These are phyloP conservation scores for Hypomecis atomaria DNA, from an alignment of 2,888 invertebrate genomes.

Conservation along the genomic window DNA sequence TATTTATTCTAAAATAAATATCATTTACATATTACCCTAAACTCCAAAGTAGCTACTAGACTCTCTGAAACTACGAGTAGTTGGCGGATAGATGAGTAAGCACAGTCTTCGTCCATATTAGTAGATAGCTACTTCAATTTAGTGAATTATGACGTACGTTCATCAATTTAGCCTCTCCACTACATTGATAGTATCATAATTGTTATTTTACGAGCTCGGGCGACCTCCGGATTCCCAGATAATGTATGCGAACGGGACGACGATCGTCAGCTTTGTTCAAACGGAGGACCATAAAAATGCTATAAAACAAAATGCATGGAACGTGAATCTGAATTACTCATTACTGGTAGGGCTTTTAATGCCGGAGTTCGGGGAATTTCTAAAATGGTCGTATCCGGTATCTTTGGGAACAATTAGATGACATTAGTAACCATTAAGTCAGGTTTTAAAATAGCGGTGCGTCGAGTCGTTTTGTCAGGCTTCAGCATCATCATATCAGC, in stretches of 20 bases:
- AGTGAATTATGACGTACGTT: neutral
- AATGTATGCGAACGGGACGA: constrained; percentile 23
- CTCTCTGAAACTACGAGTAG: too few species aligned
- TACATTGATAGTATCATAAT: constrained; percentile 23
- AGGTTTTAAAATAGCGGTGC: neutral
- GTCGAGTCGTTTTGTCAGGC: too few species aligned
- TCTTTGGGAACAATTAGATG: constrained; percentile 7
- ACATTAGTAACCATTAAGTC: neutral
- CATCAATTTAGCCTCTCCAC: constrained; percentile 13
- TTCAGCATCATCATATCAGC: too few species aligned
- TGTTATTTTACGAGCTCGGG: constrained; percentile 27
- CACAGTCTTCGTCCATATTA: too few species aligned
- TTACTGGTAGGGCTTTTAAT: constrained; percentile 14
- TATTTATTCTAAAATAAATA: too few species aligned
- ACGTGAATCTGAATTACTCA: constrained; percentile 31
- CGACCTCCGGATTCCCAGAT: constrained; percentile 29
- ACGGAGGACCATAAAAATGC: constrained; percentile 28
- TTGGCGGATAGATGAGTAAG: too few species aligned
- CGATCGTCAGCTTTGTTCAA: constrained; percentile 33
- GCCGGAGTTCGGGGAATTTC: constrained; percentile 14
- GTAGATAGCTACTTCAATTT: neutral
- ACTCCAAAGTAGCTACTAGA: too few species aligned
- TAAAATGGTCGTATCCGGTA: constrained; percentile 16
- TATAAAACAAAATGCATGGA: constrained; percentile 30
- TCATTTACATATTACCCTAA: too few species aligned